Conservation (phyloP, 2,113 vertebrate species). For the Indicator maculatus region DNA sequence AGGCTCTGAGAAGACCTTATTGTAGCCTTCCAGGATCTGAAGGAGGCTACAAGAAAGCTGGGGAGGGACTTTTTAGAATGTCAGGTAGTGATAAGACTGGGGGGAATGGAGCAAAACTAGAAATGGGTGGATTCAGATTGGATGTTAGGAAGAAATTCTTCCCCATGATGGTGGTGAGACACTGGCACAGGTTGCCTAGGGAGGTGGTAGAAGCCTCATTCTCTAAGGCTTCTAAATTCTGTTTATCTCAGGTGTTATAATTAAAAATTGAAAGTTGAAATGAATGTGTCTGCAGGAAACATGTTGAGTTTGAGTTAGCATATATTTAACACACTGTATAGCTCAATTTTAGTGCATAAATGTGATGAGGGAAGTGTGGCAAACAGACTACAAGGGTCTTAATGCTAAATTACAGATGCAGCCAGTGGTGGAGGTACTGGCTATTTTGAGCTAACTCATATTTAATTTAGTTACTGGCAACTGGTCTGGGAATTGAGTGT, state of each 20-base stretch:
- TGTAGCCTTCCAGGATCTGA: too few relatives aligned
- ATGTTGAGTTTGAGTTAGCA: neutral
- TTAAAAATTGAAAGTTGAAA: neutral
- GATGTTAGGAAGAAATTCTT: too few relatives aligned
- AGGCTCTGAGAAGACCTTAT: too few relatives aligned
- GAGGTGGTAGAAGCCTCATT: too few relatives aligned
- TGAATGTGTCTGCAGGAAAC: neutral
- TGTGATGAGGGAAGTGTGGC: neutral
- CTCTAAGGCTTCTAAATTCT: neutral
- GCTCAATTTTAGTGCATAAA: neutral
- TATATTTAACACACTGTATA: neutral
- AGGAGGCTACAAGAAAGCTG: too few relatives aligned
- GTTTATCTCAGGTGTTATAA: neutral
- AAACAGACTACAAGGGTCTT: neutral
- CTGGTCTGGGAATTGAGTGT: neutral
- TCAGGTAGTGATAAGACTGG: too few relatives aligned
- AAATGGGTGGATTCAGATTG: too few relatives aligned
- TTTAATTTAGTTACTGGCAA: constrained; percentile 11
- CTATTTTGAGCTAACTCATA: constrained; percentile 14
- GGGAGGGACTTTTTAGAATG: too few relatives aligned
- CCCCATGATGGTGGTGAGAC: too few relatives aligned
- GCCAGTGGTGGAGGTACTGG: neutral
- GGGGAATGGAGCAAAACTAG: too few relatives aligned
- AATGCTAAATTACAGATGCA: neutral
- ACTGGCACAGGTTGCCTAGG: too few relatives aligned